Base-by-base conservation (phyloP, 1,140 invertebrate species). In the Andrena cerasifolii region DNA sequence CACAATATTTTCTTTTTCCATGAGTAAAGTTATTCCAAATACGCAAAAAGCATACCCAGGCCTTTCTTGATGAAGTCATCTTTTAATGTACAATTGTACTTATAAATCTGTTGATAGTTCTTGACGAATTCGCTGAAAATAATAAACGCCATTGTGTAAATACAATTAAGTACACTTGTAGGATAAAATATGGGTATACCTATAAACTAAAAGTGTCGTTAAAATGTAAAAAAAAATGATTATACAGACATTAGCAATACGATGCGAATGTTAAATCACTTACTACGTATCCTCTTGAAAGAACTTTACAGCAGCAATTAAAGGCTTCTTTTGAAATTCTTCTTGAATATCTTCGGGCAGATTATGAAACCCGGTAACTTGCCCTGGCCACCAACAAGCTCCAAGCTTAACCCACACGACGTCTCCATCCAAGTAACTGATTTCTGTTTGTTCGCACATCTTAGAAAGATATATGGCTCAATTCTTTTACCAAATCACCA, bases 391-490 rank as follows among this genome's bases (percentile, higher is more conserved):
- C 95, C 96, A 96, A 83, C 94, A 95, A 14, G 94, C 93, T 12
- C 95, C 94, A 31, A 97, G 90, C 89, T 97, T 97, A 2, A 97
- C 96, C 96, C 96, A 97, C 65, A 97, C 96, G 65, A 97, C 92
- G 80, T 97, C 96, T 54, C 95, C 96, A 80, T 95, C 94, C 77
- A 93, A 92, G 91, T 96, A 97, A 84, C 88, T 85, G 43, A 94
- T 91, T 86, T 93, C 93, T 78, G 93, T 94, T 92, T 95, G 94
- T 40, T 95, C 94, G 87, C 93, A 94, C 94, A 95, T 95, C 72
- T 91, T 92, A 74, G 70, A 84, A 80, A 83, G 79, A 43, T 87
- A 70, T 53, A 68, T 43, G 18, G 63, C 24, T 80, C 54, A 56
- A 33, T 59, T 79, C 18, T 56, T 80, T 89, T 61, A 89, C 76